Percentiles rank a stretch among this genome's conserved stretches.
These are phyloP conservation scores for Neodiprion lecontei DNA, from an alignment of 1,140 invertebrate species.

Conservation along the genomic window DNA sequence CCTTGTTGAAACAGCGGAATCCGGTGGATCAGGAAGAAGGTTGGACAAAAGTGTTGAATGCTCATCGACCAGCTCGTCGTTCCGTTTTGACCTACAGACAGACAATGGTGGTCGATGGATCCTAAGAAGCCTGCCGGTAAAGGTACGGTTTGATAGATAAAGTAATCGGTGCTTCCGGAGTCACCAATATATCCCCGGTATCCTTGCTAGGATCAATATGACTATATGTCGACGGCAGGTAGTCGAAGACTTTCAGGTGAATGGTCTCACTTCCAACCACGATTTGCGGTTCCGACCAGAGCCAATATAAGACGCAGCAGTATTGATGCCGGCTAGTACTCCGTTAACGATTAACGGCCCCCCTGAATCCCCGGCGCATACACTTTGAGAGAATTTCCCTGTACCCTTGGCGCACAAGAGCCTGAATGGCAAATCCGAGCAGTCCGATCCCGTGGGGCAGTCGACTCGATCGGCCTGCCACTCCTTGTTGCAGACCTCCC, in stretches of 20 bases:
- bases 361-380: not conserved
- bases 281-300: not conserved
- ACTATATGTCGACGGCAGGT: not conserved
- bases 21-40: too few species aligned
- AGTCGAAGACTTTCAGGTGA: not conserved
- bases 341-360: not conserved
- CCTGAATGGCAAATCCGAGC: not conserved
- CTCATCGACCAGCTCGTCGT: too few species aligned
- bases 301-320: not conserved
- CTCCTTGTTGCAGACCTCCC: not conserved
- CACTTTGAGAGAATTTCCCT: not conserved
- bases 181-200: not conserved
- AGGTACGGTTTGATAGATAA: too few species aligned
- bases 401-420: not conserved
- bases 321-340: not conserved
- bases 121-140: too few species aligned
- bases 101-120: too few species aligned
- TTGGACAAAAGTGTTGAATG: too few species aligned
- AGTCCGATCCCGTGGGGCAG: not conserved
- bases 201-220: not conserved
- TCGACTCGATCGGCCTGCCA: not conserved
- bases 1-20: too few species aligned
- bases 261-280: not conserved
- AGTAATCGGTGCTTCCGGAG: not conserved
- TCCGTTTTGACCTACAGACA: too few species aligned